Percentiles rank a stretch among this genome's conserved stretches.
phyloP scores from a whole-genome alignment of 2,797 vertebrate genomes.

The Chelon auratus region DNA sequence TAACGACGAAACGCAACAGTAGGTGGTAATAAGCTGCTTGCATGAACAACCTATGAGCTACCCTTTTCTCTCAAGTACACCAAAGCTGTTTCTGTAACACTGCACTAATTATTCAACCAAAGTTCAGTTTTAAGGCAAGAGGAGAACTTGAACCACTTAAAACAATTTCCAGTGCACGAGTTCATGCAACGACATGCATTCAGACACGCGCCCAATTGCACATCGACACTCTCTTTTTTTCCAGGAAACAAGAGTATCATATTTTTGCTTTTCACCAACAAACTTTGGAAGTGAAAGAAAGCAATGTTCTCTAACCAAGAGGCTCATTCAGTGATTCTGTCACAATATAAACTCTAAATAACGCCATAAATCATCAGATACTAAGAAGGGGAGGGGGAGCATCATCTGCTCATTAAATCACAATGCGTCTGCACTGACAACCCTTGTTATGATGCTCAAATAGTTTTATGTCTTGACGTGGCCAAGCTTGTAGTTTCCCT shows the following conservation, averaged over 20 bases:
- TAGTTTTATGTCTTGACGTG: neutral
- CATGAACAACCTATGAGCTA: no score
- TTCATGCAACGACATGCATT: constrained; percentile 11
- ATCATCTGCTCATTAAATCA: neutral
- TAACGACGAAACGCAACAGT: no score
- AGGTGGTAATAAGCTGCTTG: no score
- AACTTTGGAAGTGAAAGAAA: constrained; percentile 23
- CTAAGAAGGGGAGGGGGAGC: constrained; percentile 1
- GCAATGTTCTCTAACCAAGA: constrained; percentile 23
- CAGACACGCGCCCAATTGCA: constrained; percentile 12
- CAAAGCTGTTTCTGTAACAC: no score
- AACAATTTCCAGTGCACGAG: neutral
- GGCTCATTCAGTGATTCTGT: constrained; percentile 33
- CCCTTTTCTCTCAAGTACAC: no score
- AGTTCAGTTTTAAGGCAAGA: neutral
- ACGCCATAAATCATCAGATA: constrained; percentile 15
- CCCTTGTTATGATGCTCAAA: neutral
- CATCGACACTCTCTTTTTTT: neutral
- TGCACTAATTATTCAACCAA: no score
- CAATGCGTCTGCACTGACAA: neutral
- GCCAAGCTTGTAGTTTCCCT: neutral
- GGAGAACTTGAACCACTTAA: neutral
- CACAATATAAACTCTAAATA: constrained; percentile 28
- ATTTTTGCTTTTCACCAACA: constrained; percentile 15
- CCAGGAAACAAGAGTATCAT: constrained; percentile 15